Evolutionary conservation across 2,797 vertebrate genomes (phyloP), one percentile per base, ranked within the genome.

Genomic region (Gymnopithys bicolor): DNA sequence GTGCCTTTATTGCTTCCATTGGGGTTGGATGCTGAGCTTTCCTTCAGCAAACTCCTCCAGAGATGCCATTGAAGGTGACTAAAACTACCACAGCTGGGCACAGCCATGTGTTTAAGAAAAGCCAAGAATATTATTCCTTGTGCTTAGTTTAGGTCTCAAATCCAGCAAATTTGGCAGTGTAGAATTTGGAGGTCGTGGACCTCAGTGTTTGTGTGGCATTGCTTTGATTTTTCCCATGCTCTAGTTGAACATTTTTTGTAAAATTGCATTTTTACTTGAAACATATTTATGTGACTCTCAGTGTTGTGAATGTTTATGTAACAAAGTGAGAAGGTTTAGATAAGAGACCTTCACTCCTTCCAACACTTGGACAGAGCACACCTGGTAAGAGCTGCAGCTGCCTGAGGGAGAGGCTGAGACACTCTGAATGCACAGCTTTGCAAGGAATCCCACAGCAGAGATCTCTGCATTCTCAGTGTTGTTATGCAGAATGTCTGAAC

Each of bases 1-100:
- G 35, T 33, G 17, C 8, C 4, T 37, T 37, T 25, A 21, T 35
- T 69, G 28, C 25, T 73, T 58, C 53, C n/a, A 43, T 35, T 58
- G 48, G 39, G 19, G 19, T 27, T 19, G 67, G 27, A 4, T 73
- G 56, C 24, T 11, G 13, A 45, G 4, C 32, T 48, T 82, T 70
- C 53, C 60, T 79, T 63, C 48, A 74, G 60, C 60, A 63, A 25
- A 32, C 32, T 43, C 49, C 33, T 56, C 22, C 25, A 2, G 1
- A 9, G 16, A 2, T 63, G 28, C 13, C 1, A 0, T 25, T 77
- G 1, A 1, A 19, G 4, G 13, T 46, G 81, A 33, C 14, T 56
- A 39, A 39, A 39, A 39, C 39, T 39, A 6, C 39, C 62, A 51
- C 45, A 67, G 28, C 16, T 52, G 25, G 51, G 51, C 53, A 12